Base-by-base conservation (phyloP, 2,888 invertebrate species). In the Abrostola triplasia region DNA sequence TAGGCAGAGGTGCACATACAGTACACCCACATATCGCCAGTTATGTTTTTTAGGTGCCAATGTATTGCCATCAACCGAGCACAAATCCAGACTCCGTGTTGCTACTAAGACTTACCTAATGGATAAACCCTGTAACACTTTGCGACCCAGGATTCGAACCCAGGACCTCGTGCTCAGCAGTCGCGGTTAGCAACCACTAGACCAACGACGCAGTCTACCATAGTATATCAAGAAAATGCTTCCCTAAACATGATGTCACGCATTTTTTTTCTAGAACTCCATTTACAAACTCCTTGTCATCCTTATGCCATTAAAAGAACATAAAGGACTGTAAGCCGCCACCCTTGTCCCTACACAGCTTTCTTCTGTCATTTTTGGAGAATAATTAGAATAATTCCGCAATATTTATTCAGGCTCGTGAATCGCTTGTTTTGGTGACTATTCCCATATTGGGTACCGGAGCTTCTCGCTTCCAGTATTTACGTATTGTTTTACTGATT, bases 321-420 rank as follows among this genome's bases (percentile, higher is more conserved):
- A 41, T 67, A 52, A 13, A 47, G 44, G 13, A 58, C 37, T 56
- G 35, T 68, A 63, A 59, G 70, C 51, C 11, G 10, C 7, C 59
- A 67, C 71, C 77, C 67, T 61, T 71, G 79, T 71, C 74, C 77
- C 58, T 62, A 54, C 49, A 53, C 60, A 59, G 62, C 71, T 71
- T 73, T 70, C 74, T 69, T 67, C 61, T 44, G 67, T 54, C 66
- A 61, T 38, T 66, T 77, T 69, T 71, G 66, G 67, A 49, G 56
- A 69, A 70, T 67, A 61, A 79, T 67, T 71, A 64, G 59, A 76
- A 74, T 79, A 79, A 78, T 70, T 63, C 40, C 6, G 66, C 61
- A 44, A 72, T 79, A 72, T 74, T 72, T 74, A 79, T 77, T 77
- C 78, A 64, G 66, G 48, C 47, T 69, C 38, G 48, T 56, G 44